These are phyloP conservation scores for Gouania willdenowi DNA, from an alignment of 2,797 vertebrate genomes.

Conservation along the genomic window DNA sequence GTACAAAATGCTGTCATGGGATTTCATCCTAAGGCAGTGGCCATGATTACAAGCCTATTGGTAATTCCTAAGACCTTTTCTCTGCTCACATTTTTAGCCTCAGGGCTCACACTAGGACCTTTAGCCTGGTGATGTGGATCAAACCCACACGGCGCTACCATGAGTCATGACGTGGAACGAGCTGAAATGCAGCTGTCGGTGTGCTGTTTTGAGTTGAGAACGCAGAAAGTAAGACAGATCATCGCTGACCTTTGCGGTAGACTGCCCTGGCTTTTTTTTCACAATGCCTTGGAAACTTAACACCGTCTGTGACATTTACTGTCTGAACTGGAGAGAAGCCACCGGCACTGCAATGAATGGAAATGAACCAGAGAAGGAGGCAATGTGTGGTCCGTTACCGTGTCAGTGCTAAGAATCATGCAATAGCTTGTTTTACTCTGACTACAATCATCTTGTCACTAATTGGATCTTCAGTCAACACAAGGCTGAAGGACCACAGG, in stretches of 20 bases:
- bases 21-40: neutral
- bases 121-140: constrained; percentile 13
- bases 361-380: constrained; percentile 8
- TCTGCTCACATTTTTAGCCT: neutral
- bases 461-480: neutral
- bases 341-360: constrained; percentile 13
- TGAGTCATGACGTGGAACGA: constrained; percentile 8
- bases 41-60: neutral
- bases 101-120: neutral
- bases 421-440: neutral
- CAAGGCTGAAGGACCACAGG: neutral
- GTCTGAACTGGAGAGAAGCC: constrained; percentile 13
- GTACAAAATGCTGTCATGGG: neutral
- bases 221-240: constrained; percentile 40
- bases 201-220: constrained; percentile 12
- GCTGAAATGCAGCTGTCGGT: constrained; percentile 29
- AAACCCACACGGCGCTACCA: constrained; percentile 8
- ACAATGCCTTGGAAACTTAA: constrained; percentile 49
- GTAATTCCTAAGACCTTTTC: constrained; percentile 1
- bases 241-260: constrained; percentile 47
- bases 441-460: neutral
- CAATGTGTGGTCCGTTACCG: neutral
- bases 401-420: too few species aligned
- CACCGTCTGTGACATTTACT: constrained; percentile 56
- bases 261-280: constrained; percentile 19